These are phyloP conservation scores for Psix sp. DNA, from an alignment of 1,140 invertebrate genomes.

Conservation along the genomic window DNA sequence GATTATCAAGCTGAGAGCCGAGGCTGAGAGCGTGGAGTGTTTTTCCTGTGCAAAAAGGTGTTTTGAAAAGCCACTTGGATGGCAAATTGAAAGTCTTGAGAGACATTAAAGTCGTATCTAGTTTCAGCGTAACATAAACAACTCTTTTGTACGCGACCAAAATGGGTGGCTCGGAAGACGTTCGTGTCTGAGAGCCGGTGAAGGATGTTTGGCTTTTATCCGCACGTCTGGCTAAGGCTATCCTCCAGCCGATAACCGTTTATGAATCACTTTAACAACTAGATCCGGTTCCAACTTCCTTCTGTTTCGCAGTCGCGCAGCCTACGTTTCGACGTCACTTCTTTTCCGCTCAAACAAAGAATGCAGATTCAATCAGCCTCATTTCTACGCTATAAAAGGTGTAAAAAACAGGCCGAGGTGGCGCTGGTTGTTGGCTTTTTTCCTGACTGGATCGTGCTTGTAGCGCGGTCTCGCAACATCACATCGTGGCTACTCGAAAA, in stretches of 20 bases:
- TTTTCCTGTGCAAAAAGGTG: too few species aligned
- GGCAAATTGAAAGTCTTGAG: background rate
- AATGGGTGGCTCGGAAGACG: constrained; percentile 13
- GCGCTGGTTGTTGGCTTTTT: background rate
- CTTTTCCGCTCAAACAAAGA: background rate
- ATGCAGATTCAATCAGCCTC: background rate
- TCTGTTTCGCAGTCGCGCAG: background rate
- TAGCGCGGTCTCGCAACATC: constrained; percentile 14
- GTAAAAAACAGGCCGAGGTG: too few species aligned
- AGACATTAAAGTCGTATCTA: constrained; percentile 15
- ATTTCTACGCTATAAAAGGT: too few species aligned
- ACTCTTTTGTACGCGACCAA: constrained; percentile 11
- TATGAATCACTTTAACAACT: constrained; percentile 63
- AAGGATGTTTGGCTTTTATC: constrained; percentile 62
- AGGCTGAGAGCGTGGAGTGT: too few species aligned
- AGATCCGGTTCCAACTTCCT: constrained; percentile 28
- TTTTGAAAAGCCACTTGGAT: too few species aligned
- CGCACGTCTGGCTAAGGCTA: constrained; percentile 58
- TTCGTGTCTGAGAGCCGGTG: constrained; percentile 52
- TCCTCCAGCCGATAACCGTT: constrained; percentile 58
- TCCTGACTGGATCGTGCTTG: constrained; percentile 5
- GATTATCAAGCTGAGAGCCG: too few species aligned
- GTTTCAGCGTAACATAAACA: constrained; percentile 11
- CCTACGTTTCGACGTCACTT: background rate
- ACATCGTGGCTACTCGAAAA: constrained; percentile 25